Base-by-base conservation (phyloP, 2,888 invertebrate genomes). In the Philereme vetulata region DNA sequence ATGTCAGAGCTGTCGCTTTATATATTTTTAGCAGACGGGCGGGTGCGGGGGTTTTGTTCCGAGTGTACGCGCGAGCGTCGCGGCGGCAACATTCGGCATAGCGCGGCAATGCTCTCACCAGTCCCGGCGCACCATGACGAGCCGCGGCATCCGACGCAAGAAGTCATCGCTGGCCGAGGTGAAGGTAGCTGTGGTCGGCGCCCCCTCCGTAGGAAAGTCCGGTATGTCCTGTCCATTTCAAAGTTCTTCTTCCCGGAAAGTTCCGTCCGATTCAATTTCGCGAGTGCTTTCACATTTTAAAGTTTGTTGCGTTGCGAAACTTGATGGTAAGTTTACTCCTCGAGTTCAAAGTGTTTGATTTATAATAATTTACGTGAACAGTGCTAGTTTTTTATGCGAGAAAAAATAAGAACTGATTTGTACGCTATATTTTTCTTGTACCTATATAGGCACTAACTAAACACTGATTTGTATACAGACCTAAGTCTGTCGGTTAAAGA, bases 181-280 rank as follows among this genome's bases (percentile, higher is more conserved):
- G 70, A 98, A 98, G 93, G 96, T 98, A 75, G 97, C 96, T 45
- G 96, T 98, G 72, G 93, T 98, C 70, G 98, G 98, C 58, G 97
- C 97, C 59, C 96, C 97, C 10, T 95, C 96, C 67, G 98, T 98
- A 68, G 98, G 98, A 65, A 98, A 98, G 93, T 98, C 97, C 88
- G 98, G 98, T 98, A 93, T 91, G 94, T 93, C 36, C 33, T 51
- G 34, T 45, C 21, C 49, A 44, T 64, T 5, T 7, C 7, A 45
- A 51, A 52, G 53, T 53, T 53, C 53, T 53, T 45, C 48, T 42
- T 42, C 35, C 32, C 11, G 35, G 48, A 35, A 33, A 49, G 21
- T 56, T 8, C 5, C 33, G 5, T 11, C 51, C 38, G 53, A 40
- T 38, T 32, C 21, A 43, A 38, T 55, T 54, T 34, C 51, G 60